Conservation (phyloP, 2,113 vertebrate genomes). For the Zosterops japonicus region DNA sequence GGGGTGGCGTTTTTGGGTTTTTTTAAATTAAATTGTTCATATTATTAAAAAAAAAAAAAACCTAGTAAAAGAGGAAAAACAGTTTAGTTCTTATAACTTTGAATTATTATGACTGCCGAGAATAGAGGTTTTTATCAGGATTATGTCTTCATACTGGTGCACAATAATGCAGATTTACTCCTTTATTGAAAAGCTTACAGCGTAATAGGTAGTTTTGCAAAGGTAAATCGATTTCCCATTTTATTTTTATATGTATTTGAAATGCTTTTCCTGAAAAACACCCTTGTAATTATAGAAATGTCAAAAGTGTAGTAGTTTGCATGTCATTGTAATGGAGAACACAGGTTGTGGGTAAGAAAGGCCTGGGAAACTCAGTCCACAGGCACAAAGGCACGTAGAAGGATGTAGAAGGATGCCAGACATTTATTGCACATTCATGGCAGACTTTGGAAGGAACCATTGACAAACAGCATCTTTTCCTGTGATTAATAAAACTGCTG, state of each 20-base stretch:
- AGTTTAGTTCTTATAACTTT: neutral
- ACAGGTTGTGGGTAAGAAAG: neutral
- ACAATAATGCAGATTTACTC: neutral
- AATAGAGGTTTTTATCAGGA: neutral
- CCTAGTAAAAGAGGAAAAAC: neutral
- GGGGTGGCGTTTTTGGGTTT: accelerated
- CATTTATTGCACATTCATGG: neutral
- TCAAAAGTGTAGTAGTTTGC: neutral
- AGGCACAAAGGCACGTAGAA: neutral
- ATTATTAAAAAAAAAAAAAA: neutral
- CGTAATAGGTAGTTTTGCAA: neutral
- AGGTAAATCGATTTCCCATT: neutral
- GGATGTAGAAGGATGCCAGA: neutral
- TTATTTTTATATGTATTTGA: neutral
- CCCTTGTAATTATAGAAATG: neutral
- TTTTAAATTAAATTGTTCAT: neutral
- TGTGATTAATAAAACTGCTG: neutral
- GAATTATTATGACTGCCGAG: neutral
- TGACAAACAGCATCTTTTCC: neutral
- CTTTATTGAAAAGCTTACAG: neutral
- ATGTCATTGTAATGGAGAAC: neutral
- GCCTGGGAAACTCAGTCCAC: neutral
- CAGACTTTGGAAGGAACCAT: neutral
- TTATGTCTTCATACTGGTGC: neutral
- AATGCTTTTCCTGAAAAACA: neutral